Conservation (phyloP, 1,140 invertebrate species). For the Macrotrachela quadricornifera region DNA sequence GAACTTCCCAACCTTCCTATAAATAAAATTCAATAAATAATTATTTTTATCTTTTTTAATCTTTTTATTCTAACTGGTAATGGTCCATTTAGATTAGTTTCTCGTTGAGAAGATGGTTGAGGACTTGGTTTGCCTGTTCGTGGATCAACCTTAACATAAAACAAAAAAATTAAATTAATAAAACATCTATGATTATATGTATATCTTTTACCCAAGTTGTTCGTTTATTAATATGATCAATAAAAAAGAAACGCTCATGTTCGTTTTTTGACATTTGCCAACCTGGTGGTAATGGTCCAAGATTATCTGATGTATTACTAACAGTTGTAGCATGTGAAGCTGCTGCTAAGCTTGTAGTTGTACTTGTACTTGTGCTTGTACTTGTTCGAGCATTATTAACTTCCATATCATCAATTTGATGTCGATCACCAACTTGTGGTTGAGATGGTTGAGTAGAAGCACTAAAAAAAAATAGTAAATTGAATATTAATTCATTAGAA, state of each 20-base stretch:
- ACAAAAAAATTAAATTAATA: too few relatives aligned
- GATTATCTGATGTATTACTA: neutral
- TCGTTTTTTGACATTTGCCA: constrained; percentile 82
- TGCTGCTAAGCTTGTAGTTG: neutral
- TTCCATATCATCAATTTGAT: constrained; percentile 3
- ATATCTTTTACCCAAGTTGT: constrained; percentile 37
- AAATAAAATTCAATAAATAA: too few relatives aligned
- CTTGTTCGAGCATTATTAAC: neutral
- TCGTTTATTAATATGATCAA: constrained; percentile 84
- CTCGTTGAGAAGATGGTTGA: constrained; percentile 46
- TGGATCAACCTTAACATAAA: constrained; percentile 6
- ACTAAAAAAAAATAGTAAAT: neutral
- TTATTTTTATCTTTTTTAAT: too few relatives aligned
- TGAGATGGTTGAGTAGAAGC: too few relatives aligned
- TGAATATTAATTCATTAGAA: neutral
- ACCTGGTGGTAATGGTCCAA: constrained; percentile 58
- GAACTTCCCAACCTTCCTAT: constrained; percentile 81
- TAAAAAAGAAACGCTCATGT: constrained; percentile 74
- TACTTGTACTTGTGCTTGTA: neutral
- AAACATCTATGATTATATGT: too few relatives aligned
- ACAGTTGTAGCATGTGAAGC: neutral
- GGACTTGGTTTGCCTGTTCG: constrained; percentile 59
- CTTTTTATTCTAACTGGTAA: neutral
- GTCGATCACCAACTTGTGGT: neutral
- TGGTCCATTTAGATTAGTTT: neutral